These are phyloP conservation scores for Prenolepis imparis DNA, from an alignment of 2,888 invertebrate species.

Conservation along the genomic window DNA sequence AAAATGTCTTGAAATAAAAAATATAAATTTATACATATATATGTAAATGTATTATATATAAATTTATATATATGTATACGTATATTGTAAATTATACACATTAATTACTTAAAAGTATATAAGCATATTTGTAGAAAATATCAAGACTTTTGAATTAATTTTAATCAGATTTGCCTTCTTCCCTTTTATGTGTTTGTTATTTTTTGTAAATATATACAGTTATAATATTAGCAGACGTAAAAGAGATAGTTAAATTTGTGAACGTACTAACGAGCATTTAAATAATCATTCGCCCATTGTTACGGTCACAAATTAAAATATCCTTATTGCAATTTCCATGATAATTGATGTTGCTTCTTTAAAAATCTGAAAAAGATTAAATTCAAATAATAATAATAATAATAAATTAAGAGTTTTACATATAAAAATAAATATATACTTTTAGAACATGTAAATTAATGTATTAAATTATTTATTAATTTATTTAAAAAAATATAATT, in stretches of 20 bases:
- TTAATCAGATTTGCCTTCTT: neutral
- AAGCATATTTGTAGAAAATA: neutral
- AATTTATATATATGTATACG: neutral
- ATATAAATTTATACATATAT: constrained; percentile 57
- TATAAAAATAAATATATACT: neutral
- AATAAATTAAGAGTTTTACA: neutral
- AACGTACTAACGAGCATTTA: constrained; percentile 84
- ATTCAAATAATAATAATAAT: neutral
- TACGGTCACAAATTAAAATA: constrained; percentile 87
- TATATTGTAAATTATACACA: neutral
- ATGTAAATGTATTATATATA: too few species aligned
- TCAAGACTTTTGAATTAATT: neutral
- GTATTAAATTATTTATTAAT: neutral
- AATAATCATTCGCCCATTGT: constrained; percentile 84
- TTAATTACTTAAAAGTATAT: neutral
- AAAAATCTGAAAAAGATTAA: constrained; percentile 34
- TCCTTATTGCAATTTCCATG: constrained; percentile 66
- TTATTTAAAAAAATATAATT: neutral
- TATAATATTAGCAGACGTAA: neutral
- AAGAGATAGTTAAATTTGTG: constrained; percentile 78
- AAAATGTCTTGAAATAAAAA: neutral
- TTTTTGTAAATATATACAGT: constrained; percentile 54
- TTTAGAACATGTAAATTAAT: neutral
- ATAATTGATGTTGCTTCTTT: neutral
- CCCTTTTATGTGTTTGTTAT: constrained; percentile 27